Evolutionary conservation across 2,113 vertebrate species (phyloP).

Genomic region (Delphinus delphis): DNA sequence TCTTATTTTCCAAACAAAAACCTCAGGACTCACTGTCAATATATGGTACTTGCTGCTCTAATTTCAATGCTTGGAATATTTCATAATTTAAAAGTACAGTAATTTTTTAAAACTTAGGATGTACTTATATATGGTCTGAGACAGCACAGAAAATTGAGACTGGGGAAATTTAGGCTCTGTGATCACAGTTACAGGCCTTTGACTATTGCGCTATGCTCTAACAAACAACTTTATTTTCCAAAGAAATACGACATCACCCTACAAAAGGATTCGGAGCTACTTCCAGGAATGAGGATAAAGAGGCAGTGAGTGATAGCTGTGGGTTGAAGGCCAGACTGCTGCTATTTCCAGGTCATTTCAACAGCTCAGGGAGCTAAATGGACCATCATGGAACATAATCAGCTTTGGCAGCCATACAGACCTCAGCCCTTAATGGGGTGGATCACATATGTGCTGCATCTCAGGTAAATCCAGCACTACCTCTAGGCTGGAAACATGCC

Average conservation of each 20-base stretch:
- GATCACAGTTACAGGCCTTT: not conserved
- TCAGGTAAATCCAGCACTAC: not conserved
- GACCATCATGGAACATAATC: not conserved
- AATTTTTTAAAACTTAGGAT: not conserved
- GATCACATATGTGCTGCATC: not conserved
- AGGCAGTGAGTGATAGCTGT: not conserved
- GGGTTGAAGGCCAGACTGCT: not conserved
- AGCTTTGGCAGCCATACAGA: not conserved
- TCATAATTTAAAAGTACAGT: not conserved
- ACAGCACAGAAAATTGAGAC: not conserved
- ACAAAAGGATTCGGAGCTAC: not conserved
- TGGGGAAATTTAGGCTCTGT: not conserved
- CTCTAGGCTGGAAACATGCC: not conserved
- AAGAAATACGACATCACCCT: not conserved
- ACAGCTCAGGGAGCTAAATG: not conserved
- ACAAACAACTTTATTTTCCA: slow-evolving; percentile 5
- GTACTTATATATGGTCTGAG: not conserved
- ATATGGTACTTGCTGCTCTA: not conserved
- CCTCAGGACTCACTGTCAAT: not conserved
- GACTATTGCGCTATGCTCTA: not conserved
- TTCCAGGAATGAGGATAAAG: not conserved
- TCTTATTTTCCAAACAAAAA: slow-evolving; percentile 47
- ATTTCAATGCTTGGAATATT: not conserved
- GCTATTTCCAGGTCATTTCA: not conserved
- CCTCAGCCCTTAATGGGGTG: not conserved